phyloP scores from a whole-genome alignment of 2,888 invertebrate species.

The Coelopa pilipes region DNA sequence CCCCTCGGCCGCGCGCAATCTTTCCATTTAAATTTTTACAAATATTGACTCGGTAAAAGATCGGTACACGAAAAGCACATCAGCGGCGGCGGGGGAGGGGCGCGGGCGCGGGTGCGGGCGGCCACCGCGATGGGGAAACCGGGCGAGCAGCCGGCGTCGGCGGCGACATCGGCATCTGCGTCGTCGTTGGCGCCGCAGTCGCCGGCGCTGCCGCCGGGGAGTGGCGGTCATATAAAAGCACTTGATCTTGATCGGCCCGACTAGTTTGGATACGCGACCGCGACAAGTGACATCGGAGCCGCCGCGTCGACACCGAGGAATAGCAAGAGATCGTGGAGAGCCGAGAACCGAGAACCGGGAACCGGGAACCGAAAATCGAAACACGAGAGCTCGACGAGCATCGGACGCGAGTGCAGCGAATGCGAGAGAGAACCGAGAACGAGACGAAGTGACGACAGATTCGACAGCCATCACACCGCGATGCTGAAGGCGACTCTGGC shows the following conservation, averaged over 20 bases:
- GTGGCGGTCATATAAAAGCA: slow-evolving; percentile 22
- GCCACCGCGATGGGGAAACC: not conserved
- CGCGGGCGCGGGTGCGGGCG: too few species aligned
- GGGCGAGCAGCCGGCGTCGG: not conserved
- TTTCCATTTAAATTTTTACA: slow-evolving; percentile 33
- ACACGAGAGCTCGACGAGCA: too few species aligned
- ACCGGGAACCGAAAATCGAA: too few species aligned
- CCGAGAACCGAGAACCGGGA: too few species aligned
- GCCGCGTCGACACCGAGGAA: too few species aligned
- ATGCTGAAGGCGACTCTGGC: not conserved
- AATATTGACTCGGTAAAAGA: slow-evolving; percentile 44
- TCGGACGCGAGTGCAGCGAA: too few species aligned
- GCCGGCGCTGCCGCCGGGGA: not conserved
- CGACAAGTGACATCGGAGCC: too few species aligned
- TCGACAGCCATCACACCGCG: too few species aligned
- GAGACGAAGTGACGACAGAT: not conserved
- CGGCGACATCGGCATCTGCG: not conserved
- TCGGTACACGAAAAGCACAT: slow-evolving; percentile 41
- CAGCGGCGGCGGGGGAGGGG: slow-evolving; percentile 12
- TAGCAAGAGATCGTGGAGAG: too few species aligned
- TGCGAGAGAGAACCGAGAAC: not conserved
- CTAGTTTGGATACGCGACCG: slow-evolving; percentile 17
- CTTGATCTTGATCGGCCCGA: not conserved
- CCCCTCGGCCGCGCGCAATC: not conserved
- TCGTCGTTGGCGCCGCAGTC: not conserved